Evolutionary conservation across 2,888 invertebrate species (phyloP), one percentile per base, ranked within the genome.

Genomic region (Oligia latruncula): DNA sequence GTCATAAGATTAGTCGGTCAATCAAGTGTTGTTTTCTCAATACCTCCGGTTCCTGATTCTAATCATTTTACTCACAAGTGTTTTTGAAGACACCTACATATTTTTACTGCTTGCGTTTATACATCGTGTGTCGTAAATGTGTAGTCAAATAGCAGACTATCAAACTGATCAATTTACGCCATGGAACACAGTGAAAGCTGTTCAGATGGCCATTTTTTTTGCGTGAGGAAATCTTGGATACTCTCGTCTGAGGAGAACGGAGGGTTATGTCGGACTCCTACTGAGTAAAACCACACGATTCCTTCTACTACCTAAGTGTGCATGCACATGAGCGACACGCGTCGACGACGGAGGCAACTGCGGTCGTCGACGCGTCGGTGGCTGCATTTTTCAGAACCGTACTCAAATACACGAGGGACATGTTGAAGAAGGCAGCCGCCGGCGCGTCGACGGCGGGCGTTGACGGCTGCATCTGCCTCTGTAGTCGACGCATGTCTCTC

Each of bases 21-120:
- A 35, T 55, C 0, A 55, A 74, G 20, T 65, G 40, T 29, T 35
- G 17, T 62, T 76, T 62, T 55, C n/a, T n/a, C 43, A 40, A 2
- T 40, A 67, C 0, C 43, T 29, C 5, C 4, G 8, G 23, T 76
- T 58, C 13, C 40, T 55, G 55, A 68, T 80, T 68, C 3, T 40
- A 46, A 81, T 78, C 20, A 67, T 58, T 62, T 62, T 40, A 62
- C 9, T 43, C 49, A 55, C 17, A 23, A 71, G 17, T 76, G 15
- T 58, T 66, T 75, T 76, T 55, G 67, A 8, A 58, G 49, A 55
- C 71, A 77, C 40, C 55, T n/a, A 67, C 3, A 3, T 40, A 43
- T 72, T 68, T 64, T 35, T 15, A 23, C 15, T 17, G 11, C 13
- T n/a, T 64, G 74, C 29, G 49, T 62, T 60, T 52, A 40, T 71